Evolutionary conservation across 2,888 invertebrate species (phyloP).

Genomic region (Stratiomys singularior): DNA sequence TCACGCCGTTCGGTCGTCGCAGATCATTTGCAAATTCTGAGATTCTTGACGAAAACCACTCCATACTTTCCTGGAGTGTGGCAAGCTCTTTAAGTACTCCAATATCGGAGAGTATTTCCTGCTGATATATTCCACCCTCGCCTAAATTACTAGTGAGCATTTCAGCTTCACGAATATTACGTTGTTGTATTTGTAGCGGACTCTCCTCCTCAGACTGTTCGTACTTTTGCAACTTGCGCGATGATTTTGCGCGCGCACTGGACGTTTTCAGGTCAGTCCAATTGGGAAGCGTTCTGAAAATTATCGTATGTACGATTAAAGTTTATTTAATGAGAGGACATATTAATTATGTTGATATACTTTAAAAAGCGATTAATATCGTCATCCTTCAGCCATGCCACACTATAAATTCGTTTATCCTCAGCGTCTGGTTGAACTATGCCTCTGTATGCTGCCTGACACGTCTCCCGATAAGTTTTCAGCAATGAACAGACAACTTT

Average conservation of each 20-base stretch:
- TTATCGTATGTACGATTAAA: no score
- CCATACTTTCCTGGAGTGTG: constrained; percentile 91
- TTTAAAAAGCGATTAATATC: constrained; percentile 94
- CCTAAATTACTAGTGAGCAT: constrained; percentile 92
- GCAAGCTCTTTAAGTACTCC: constrained; percentile 85
- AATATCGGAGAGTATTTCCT: constrained; percentile 88
- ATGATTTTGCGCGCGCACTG: constrained; percentile 55
- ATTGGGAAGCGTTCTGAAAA: constrained; percentile 78
- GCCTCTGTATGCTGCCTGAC: constrained; percentile 77
- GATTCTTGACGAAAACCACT: constrained; percentile 81
- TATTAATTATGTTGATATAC: constrained; percentile 66
- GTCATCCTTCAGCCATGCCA: constrained; percentile 92
- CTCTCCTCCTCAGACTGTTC: constrained; percentile 77
- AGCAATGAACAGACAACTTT: constrained; percentile 77
- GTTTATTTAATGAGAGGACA: constrained; percentile 3
- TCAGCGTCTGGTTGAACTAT: constrained; percentile 83
- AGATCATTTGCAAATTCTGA: constrained; percentile 70
- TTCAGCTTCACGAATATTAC: constrained; percentile 89
- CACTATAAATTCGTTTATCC: constrained; percentile 82
- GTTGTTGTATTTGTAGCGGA: constrained; percentile 79
- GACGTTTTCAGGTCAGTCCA: constrained; percentile 74
- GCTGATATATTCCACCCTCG: constrained; percentile 83
- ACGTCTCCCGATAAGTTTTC: constrained; percentile 78
- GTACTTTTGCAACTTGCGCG: constrained; percentile 62
- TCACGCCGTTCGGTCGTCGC: constrained; percentile 66